Conservation (phyloP, 1,140 invertebrate genomes). For the Cecropterus lyciades region DNA sequence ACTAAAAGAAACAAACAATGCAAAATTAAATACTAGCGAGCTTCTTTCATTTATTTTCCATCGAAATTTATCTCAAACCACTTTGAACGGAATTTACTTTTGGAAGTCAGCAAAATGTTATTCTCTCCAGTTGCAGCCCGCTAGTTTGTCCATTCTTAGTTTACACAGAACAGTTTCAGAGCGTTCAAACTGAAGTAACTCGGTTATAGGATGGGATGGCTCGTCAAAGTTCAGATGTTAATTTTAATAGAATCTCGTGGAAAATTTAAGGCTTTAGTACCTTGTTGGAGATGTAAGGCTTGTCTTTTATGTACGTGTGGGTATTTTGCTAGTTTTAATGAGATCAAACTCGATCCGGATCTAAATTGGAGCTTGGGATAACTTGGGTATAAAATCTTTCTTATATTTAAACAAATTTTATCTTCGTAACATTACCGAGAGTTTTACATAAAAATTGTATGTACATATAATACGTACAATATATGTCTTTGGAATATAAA, state of each 20-base stretch:
- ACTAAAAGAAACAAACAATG: too few relatives aligned
- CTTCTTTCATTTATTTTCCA: too few relatives aligned
- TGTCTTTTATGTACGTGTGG: constrained; percentile 5
- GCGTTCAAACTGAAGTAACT: constrained; percentile 34
- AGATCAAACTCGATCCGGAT: background rate
- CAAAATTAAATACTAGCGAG: too few relatives aligned
- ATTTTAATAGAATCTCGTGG: constrained; percentile 57
- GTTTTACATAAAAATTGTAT: too few relatives aligned
- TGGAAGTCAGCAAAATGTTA: constrained; percentile 19
- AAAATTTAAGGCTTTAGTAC: constrained; percentile 42
- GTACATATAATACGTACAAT: too few relatives aligned
- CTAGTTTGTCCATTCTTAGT: constrained; percentile 22
- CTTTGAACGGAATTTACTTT: constrained; percentile 11
- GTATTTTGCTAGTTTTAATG: constrained; percentile 33
- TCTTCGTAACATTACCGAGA: too few relatives aligned
- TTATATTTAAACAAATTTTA: too few relatives aligned
- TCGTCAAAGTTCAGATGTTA: constrained; percentile 55
- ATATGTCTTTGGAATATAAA: too few relatives aligned
- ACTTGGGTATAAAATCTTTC: too few relatives aligned
- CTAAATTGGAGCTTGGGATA: background rate
- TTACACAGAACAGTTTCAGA: constrained; percentile 30
- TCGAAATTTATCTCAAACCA: too few relatives aligned
- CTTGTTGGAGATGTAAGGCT: constrained; percentile 18
- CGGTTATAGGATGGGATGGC: constrained; percentile 39
- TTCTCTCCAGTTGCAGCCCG: constrained; percentile 11